A percentile compares a stretch with the other conserved stretches of the same genome.
phyloP scores from a whole-genome alignment of 2,888 invertebrate species.

The Drosophila histrio region DNA sequence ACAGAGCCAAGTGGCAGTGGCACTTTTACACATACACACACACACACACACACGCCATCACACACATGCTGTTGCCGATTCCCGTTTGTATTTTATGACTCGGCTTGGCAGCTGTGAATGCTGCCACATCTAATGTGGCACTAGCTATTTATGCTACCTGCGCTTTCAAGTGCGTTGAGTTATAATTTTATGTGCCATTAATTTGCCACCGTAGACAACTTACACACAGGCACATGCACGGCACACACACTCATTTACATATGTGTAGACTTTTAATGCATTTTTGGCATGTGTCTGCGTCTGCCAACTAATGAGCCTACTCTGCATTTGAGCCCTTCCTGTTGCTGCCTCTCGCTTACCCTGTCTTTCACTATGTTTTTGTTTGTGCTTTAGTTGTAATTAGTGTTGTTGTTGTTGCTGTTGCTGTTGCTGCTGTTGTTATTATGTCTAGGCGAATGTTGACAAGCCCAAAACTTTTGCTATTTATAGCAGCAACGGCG shows the following conservation, averaged over 20 bases:
- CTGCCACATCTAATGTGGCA: conserved; percentile 51
- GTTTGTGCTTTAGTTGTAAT: conserved; percentile 2
- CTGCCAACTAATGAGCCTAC: conserved; percentile 66
- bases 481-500: conserved; percentile 53
- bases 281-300: conserved; percentile 37
- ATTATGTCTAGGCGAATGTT: conserved; percentile 48
- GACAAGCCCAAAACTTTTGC: conserved; percentile 49
- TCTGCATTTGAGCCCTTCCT: conserved; percentile 31
- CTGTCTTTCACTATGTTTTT: conserved; percentile 4
- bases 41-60: neutral
- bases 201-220: conserved; percentile 65
- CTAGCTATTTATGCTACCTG: conserved; percentile 48
- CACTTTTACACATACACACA: conserved; percentile 19
- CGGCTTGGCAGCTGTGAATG: conserved; percentile 58
- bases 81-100: conserved; percentile 61
- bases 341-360: neutral
- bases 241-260: neutral
- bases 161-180: conserved; percentile 68
- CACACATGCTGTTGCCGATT: conserved; percentile 20
- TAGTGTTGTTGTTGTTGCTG: conserved; percentile 1
- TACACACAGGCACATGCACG: conserved; percentile 6
- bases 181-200: conserved; percentile 80
- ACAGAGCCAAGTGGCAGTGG: conserved; percentile 34
- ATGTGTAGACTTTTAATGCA: conserved; percentile 48
- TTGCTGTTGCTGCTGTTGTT: conserved; percentile 19